Percentiles rank a stretch among this genome's conserved stretches.
Evolutionary conservation across 1,140 invertebrate genomes (phyloP).

Genomic region (Magallana angulata): DNA sequence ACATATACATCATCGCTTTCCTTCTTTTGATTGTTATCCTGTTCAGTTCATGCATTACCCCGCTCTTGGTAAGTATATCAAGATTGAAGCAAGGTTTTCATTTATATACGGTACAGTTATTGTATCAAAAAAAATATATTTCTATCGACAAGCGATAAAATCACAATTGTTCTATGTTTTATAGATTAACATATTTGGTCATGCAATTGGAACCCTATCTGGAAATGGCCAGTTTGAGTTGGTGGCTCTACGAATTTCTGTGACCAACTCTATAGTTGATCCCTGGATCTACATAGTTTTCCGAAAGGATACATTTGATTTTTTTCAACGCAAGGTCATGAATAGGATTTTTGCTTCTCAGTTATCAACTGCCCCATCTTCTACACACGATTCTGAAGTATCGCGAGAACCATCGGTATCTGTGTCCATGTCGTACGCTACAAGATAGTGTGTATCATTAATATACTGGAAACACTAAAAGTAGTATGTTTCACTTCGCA

Average conservation of each 20-base stretch:
- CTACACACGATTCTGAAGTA: no score
- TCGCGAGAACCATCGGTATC: no score
- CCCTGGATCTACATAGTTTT: conserved; percentile 43
- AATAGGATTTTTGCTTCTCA: background rate
- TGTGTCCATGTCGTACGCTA: no score
- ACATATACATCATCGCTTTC: conserved; percentile 5
- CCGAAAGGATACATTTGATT: conserved; percentile 22
- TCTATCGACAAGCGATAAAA: background rate
- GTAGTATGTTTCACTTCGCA: no score
- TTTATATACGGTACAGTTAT: no score
- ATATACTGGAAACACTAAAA: no score
- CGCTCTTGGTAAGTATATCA: conserved; percentile 23
- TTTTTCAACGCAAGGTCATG: background rate
- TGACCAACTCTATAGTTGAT: conserved; percentile 26
- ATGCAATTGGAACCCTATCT: background rate
- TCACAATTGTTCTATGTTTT: background rate
- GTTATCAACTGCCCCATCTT: no score
- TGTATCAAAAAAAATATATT: background rate
- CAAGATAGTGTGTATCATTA: no score
- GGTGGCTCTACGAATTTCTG: background rate
- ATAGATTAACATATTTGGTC: conserved; percentile 22
- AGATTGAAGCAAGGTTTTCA: no score
- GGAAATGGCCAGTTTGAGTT: conserved; percentile 24
- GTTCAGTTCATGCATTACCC: background rate
- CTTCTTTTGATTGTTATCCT: conserved; percentile 17